A percentile compares a stretch with the other conserved stretches of the same genome.
Conservation (phyloP, 2,888 invertebrate genomes). For the Netelia inedita region DNA sequence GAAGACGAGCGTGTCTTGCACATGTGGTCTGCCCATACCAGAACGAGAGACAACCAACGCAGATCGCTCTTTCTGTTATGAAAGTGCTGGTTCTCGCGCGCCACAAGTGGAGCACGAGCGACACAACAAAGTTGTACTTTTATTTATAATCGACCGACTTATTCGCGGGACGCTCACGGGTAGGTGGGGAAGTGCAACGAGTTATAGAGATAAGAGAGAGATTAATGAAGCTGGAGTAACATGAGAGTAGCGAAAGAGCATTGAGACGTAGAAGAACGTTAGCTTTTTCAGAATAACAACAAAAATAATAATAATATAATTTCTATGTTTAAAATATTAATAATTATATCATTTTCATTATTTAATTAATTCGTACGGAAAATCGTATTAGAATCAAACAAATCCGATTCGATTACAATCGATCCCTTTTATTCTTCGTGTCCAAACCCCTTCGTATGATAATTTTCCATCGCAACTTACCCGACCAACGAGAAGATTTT, state of each 20-base stretch:
- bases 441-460: too few relatives aligned
- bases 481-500: neutral
- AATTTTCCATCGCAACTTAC: too few relatives aligned
- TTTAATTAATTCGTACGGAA: neutral
- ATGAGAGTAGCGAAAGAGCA: conserved; percentile 1
- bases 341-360: too few relatives aligned
- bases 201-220: conserved; percentile 13
- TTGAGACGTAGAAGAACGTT: neutral
- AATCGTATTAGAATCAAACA: too few relatives aligned
- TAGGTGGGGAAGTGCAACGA: neutral
- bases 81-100: conserved; percentile 76
- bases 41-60: conserved; percentile 32
- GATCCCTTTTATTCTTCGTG: too few relatives aligned
- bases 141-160: conserved; percentile 81
- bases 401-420: too few relatives aligned
- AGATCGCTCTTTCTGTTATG: conserved; percentile 76
- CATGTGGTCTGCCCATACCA: conserved; percentile 40
- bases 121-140: conserved; percentile 80
- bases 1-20: conserved; percentile 22
- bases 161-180: conserved; percentile 54
- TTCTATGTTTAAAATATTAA: too few relatives aligned
- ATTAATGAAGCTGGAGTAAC: neutral
- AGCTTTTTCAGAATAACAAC: too few relatives aligned
- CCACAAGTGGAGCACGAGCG: conserved; percentile 78
- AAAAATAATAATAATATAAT: too few relatives aligned